Base-by-base conservation (phyloP, 2,797 vertebrate species). In the Hemitrygon akajei region DNA sequence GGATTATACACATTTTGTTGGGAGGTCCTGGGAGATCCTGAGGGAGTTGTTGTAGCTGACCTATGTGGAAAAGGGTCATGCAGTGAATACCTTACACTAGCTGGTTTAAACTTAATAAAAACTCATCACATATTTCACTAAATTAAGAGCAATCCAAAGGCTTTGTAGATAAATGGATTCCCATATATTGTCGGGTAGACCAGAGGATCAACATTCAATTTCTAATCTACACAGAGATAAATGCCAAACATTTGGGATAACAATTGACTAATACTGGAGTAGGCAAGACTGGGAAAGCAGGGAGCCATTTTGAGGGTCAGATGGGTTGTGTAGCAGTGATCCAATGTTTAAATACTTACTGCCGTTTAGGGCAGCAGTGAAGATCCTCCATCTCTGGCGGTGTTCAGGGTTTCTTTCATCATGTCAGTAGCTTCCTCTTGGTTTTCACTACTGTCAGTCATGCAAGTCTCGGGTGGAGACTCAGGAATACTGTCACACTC, bases 1-100 rank as follows among this genome's bases (percentile, higher is more conserved):
- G 98, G 97, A 95, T 96, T 98, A 95, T 98, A 99, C 93, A 99
- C 99, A 0, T 98, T 99, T 95, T 99, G 98, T 95, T 99, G 99
- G 0, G 99, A 99, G 73, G 98, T 98, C 95, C 98, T 97, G 7
- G 99, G 99, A 56, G 99, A 99, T 93, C 99, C 99, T 20, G 99
- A 99, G 3, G 99, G 99, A 1, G 99, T 99, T 92, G 99, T 99
- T 94, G 98, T 98, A 94, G 99, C 99, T 94, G 99, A 99, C 96
- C 99, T 99, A 94, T 93, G 95, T 94, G 87, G 12, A 93, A 76
- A 2, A 76, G 4, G 11, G 12, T 75, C 14, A 18, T 14, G 16
- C 14, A 0, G 27, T 58, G 27, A 93, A 93, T 76, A 56, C 14
- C 18, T 37, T 47, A 66, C 14, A 30, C 25, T 66, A 7, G 86